These are phyloP conservation scores for Garrulus glandarius DNA, from an alignment of 2,797 vertebrate species.

Conservation along the genomic window DNA sequence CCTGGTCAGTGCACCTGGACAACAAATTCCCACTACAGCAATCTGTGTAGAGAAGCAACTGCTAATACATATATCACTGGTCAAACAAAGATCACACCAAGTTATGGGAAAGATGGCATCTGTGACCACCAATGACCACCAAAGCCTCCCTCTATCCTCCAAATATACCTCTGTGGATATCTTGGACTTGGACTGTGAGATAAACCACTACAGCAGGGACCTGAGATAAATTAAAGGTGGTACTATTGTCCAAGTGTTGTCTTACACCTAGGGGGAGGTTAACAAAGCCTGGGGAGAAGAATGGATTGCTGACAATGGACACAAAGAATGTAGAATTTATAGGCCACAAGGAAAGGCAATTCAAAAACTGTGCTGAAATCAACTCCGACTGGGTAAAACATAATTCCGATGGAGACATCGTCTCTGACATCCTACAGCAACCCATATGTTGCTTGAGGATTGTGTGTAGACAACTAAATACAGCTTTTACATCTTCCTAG, in stretches of 20 bases:
- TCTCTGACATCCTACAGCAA: not conserved
- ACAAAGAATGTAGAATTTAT: not conserved
- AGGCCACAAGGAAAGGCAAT: not conserved
- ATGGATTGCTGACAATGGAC: not conserved
- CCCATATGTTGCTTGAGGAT: accelerated
- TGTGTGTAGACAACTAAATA: not conserved
- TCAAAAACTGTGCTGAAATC: not conserved
- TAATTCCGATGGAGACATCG: accelerated
- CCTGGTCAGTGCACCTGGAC: not conserved
- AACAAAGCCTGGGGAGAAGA: not conserved
- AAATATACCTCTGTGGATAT: not conserved
- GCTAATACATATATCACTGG: not conserved
- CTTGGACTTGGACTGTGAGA: not conserved
- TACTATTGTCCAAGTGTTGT: not conserved
- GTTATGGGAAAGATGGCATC: not conserved
- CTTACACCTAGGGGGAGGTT: not conserved
- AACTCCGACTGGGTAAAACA: accelerated
- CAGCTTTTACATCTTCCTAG: not conserved
- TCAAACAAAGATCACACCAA: not conserved
- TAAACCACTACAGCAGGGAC: not conserved
- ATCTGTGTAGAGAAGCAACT: not conserved
- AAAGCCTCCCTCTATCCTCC: not conserved
- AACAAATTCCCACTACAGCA: not conserved
- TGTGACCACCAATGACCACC: accelerated
- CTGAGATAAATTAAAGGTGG: not conserved